Evolutionary conservation across 2,888 invertebrate species (phyloP), one percentile per base, ranked within the genome.

Genomic region (Loripinus fragilis): DNA sequence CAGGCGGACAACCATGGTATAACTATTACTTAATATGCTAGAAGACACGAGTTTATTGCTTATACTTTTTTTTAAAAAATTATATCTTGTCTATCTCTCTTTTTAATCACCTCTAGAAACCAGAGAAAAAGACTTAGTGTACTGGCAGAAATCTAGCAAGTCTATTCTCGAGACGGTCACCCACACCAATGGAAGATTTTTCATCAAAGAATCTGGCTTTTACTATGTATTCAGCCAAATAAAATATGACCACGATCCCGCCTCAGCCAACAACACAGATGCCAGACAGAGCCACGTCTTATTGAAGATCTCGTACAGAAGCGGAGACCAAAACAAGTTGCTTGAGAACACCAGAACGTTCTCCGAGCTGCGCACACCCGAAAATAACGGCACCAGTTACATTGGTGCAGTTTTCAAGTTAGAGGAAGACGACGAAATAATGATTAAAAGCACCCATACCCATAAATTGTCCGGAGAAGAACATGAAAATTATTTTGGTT

Each of bases 221-320:
- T 60, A 60, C 33, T 60, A 60, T 23, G 60, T 60, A 8, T 60
- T 60, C 33, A 60, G 60, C 33, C 60, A 60, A 17, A 12, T 60
- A 7, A 60, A 60, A 17, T 60, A 60, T 20, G 30, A 5, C 23
- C 60, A 60, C 17, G 33, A 33, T 23, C 33, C 60, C 2, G 60
- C 30, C 10, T 30, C 60, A 17, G 8, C 12, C 17, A 2, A 33
- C 2, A 33, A 60, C 17, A 33, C 5, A 3, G 33, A 33, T 17
- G 20, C 60, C 8, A 30, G 60, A 20, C 60, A 60, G 20, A 60
- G 33, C 33, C 60, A 60, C 20, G 1, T 17, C 5, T 33, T 60
- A 20, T 33, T 17, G 20, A 30, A 17, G 17, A 20, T 33, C 17
- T 60, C 60, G 17, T 60, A 15, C 17, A 60, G 17, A 33, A 30